Base-by-base conservation (phyloP, 2,113 vertebrate species). In the Scatophagus argus region DNA sequence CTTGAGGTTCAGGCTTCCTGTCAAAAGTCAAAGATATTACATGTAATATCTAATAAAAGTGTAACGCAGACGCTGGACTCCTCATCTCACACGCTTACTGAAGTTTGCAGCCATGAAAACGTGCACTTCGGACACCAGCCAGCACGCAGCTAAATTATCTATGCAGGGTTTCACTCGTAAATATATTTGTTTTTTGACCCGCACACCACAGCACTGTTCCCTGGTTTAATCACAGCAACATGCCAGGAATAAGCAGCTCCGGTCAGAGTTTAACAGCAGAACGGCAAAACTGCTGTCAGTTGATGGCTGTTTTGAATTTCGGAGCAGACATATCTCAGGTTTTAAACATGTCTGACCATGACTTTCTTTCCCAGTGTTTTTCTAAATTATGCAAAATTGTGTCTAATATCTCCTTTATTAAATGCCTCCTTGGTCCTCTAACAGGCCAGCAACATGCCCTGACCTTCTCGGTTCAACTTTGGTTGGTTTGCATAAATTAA, bases 21-120 rank as follows among this genome's bases (percentile, higher is more conserved):
- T 86, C 80, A 83, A 68, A 87, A 77, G 79, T 75, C 65, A 60
- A 61, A 81, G 70, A 43, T 75, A 52, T 72, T 63, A 63, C 56
- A 77, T n/a, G n/a, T n/a, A n/a, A n/a, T n/a, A n/a, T n/a, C n/a
- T n/a, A n/a, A n/a, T n/a, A n/a, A 29, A 54, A 62, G 44, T 39
- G 14, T 38, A 29, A 59, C 41, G 36, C 56, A 63, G 66, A 51
- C 39, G 46, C 64, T 66, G 58, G 76, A 76, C 58, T 74, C n/a
- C n/a, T 64, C 36, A 77, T 75, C 69, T 79, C 41, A 47, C 56
- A 29, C 47, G 61, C 41, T 81, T 32, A 51, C 11, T 67, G 38
- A 70, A 23, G 36, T 80, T 31, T 49, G 46, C 65, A 67, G 29
- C 27, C 34, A 70, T 73, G 66, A 11, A 75, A 74, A 78, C 17